Base-by-base conservation (phyloP, 2,113 vertebrate species). In the Lates calcarifer region DNA sequence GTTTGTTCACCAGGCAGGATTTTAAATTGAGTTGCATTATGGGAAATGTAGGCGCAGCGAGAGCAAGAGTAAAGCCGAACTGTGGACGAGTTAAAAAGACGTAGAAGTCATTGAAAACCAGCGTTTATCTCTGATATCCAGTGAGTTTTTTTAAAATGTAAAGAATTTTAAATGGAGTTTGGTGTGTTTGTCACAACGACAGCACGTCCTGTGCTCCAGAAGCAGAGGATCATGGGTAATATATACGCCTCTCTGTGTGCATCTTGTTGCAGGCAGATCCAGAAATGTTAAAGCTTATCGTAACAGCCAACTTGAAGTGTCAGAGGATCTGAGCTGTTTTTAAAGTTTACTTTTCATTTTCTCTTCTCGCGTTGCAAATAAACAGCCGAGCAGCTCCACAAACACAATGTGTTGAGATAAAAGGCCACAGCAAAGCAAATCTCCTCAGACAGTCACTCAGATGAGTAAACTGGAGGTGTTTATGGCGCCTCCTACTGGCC, bases 341-440 rank as follows among this genome's bases (percentile, higher is more conserved):
- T 53, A 39, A 33, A 84, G 75, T 89, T 84, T 82, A 64, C 51
- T 74, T 88, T 86, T 89, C 11, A 85, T 87, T 87, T 82, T 6
- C 37, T 10, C 22, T n/a, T 62, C 43, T 53, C 37, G 11, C 56
- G 75, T 79, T 26, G 45, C 64, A 67, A 66, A 88, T 56, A 85
- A 81, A 83, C 73, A 63, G 63, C 9, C 1, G 55, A 79, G 2
- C 66, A 81, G 72, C 65, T 77, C 74, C 63, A 75, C 70, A 81
- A 74, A 77, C 56, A 57, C 80, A 24, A 76, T 77, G 37, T 67
- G 37, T 73, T 79, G 71, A 57, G 49, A 80, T 80, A 35, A 79
- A 83, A 78, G 15, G 15, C 37, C 8, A 35, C 33, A 35, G 4
- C 15, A 45, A 45, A 35, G n/a, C n/a, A n/a, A n/a, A n/a, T n/a